A percentile compares a stretch with the other conserved stretches of the same genome.
phyloP scores from a whole-genome alignment of 2,888 invertebrate species.

The Yponomeuta sedellus region DNA sequence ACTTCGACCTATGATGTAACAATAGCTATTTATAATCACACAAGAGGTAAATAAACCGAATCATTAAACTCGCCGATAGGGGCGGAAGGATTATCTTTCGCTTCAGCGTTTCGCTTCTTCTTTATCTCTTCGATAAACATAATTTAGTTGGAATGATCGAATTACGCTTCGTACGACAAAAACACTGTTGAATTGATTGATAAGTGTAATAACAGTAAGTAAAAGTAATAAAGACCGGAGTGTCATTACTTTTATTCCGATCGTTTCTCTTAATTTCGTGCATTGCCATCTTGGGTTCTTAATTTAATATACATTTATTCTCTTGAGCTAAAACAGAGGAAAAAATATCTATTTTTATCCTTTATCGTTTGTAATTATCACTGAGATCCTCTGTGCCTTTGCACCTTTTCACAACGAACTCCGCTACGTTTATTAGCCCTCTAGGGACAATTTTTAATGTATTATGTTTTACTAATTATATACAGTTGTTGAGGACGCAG shows the following conservation, averaged over 20 bases:
- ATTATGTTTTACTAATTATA: background rate
- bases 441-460: background rate
- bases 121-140: background rate
- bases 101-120: background rate
- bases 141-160: background rate
- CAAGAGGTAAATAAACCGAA: background rate
- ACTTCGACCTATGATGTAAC: conserved; percentile 31
- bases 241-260: background rate
- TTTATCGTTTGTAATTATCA: background rate
- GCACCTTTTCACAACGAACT: background rate
- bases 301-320: background rate
- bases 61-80: background rate
- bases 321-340: background rate
- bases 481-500: background rate
- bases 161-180: background rate
- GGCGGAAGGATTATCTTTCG: background rate
- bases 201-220: too few species aligned
- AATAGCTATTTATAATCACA: background rate
- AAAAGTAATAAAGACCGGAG: too few species aligned
- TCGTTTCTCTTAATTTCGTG: background rate
- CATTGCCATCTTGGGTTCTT: background rate
- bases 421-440: background rate
- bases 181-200: background rate
- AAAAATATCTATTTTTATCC: background rate
- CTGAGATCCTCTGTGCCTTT: background rate